Conservation (phyloP, 2,113 vertebrate species). For the Speoplatyrhinus poulsoni region DNA sequence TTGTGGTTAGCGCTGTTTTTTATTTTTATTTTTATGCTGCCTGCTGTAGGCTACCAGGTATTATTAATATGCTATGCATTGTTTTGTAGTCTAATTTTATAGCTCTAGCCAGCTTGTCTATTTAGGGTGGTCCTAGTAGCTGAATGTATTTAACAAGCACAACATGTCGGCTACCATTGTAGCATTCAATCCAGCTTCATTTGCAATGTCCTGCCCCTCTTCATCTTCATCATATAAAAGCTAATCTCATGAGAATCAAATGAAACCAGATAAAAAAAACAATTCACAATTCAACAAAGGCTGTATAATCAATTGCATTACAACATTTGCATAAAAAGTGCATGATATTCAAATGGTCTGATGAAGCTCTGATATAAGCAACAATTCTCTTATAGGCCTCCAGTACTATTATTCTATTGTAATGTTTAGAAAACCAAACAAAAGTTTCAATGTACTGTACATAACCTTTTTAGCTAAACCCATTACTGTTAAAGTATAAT, state of each 20-base stretch:
- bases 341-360: too few relatives aligned
- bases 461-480: neutral
- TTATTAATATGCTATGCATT: neutral
- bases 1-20: too few relatives aligned
- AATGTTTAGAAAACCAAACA: neutral
- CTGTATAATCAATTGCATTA: too few relatives aligned
- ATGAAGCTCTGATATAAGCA: too few relatives aligned
- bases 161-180: neutral
- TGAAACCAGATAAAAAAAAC: too few relatives aligned
- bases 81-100: neutral
- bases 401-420: neutral
- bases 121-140: neutral
- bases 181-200: neutral
- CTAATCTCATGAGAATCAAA: too few relatives aligned
- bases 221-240: neutral
- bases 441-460: too few relatives aligned
- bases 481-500: neutral
- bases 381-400: neutral
- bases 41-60: neutral
- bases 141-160: slow-evolving; percentile 1
- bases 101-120: neutral
- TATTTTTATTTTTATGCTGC: neutral
- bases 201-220: neutral
- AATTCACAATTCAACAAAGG: too few relatives aligned
- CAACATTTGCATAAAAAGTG: too few relatives aligned